Base-by-base conservation (phyloP, 2,797 vertebrate genomes). In the Enteromius anoplus region DNA sequence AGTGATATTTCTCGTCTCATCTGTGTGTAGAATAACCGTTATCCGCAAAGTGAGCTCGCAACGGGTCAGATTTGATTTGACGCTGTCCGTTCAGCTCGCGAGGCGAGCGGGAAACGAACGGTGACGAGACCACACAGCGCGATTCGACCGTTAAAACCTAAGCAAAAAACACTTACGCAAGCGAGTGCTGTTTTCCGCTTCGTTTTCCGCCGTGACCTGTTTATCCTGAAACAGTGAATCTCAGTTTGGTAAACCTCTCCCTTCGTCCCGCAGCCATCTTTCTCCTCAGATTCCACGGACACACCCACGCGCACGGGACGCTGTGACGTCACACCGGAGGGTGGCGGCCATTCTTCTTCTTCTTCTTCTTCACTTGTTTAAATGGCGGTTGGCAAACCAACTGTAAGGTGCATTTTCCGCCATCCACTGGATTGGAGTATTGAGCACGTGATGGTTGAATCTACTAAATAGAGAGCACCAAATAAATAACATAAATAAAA, bases 211-310 rank as follows among this genome's bases (percentile, higher is more conserved):
- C 26, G 81, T 15, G 75, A 42, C 19, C 47, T 58, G 81, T 65
- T 69, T 75, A 64, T 80, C 73, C 90, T 89, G 89, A 90, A 92
- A 91, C 90, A 87, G 88, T 89, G 87, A 86, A 86, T 88, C 45
- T 90, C 72, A 78, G 89, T 78, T 89, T 91, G 87, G 84, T 89
- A 83, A 86, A 85, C 87, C 86, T 86, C 86, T 92, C 89, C 87
- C 87, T 87, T 85, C 64, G 89, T 86, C 88, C 86, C 87, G 93
- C 93, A 91, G 95, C 95, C 95, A 96, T 96, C 93, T 96, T 96
- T 93, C 95, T 94, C 88, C 92, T 92, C 80, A 82, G 70, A 87
- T 89, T 92, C 92, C 91, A 75, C 89, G 80, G 83, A 90, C 92
- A 93, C 91, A 85, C 90, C 88, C 90, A 91, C 92, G 88, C 87